Percentiles rank a stretch among this genome's conserved stretches.
phyloP scores from a whole-genome alignment of 2,113 vertebrate species.

The Suricata suricatta region DNA sequence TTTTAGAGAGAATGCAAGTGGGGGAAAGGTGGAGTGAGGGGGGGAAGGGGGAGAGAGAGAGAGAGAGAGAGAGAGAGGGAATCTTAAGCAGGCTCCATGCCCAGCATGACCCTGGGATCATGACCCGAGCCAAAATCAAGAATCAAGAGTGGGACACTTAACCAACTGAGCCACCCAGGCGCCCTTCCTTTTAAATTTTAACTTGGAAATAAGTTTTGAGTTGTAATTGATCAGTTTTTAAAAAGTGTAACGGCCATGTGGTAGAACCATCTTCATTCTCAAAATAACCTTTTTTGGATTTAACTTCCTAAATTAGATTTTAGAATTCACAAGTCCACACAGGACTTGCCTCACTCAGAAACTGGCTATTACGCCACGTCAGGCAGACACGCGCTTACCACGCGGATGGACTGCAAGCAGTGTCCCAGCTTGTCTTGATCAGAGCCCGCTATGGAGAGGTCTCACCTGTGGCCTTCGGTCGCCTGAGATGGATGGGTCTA shows the following conservation, averaged over 20 bases:
- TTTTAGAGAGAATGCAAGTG: too few relatives aligned
- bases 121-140: too few relatives aligned
- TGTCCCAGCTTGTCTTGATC: neutral
- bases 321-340: neutral
- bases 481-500: neutral
- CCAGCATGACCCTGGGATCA: too few relatives aligned
- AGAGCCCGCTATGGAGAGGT: neutral
- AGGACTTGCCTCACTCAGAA: neutral
- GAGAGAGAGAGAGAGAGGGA: too few relatives aligned
- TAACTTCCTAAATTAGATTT: constrained; percentile 16
- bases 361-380: neutral
- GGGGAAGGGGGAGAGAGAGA: too few relatives aligned
- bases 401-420: neutral
- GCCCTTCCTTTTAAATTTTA: neutral
- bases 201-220: constrained; percentile 27
- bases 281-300: neutral
- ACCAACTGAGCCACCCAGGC: too few relatives aligned
- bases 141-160: too few relatives aligned
- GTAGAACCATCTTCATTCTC: neutral
- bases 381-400: neutral
- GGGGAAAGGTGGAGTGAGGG: too few relatives aligned
- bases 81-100: too few relatives aligned
- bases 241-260: neutral
- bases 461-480: neutral
- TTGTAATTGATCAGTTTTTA: constrained; percentile 14